These are phyloP conservation scores for Carassius carassius DNA, from an alignment of 2,113 vertebrate genomes.

Conservation along the genomic window DNA sequence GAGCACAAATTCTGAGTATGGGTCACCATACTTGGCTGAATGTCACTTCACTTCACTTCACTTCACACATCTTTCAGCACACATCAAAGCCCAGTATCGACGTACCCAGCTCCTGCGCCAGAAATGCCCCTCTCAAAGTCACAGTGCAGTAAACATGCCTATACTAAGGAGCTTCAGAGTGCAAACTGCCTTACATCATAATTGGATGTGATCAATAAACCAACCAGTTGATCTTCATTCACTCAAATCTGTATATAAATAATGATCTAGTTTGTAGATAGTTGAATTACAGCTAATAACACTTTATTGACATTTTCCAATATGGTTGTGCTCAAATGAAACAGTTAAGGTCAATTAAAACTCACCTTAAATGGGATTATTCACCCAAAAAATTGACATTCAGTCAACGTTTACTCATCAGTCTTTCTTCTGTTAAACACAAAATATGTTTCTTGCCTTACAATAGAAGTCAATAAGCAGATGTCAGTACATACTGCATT, in stretches of 20 bases:
- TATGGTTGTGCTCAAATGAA: neutral
- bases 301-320: neutral
- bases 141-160: conserved; percentile 31
- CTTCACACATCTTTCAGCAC: too few relatives aligned
- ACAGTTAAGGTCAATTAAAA: neutral
- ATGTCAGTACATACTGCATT: neutral
- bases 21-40: too few relatives aligned
- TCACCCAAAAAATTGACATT: neutral
- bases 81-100: conserved; percentile 39
- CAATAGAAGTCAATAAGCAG: too few relatives aligned
- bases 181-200: conserved; percentile 36
- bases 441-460: neutral
- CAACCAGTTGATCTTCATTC: conserved; percentile 21
- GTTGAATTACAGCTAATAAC: neutral
- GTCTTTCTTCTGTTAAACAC: neutral
- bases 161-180: conserved; percentile 43
- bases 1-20: too few relatives aligned
- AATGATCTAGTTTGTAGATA: neutral
- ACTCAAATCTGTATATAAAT: conserved; percentile 3
- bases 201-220: conserved; percentile 13
- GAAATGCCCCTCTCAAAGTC: conserved; percentile 45
- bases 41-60: too few relatives aligned
- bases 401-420: neutral
- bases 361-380: neutral
- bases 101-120: conserved; percentile 34